Conservation (phyloP, 1,140 invertebrate genomes). For the Lutraria rhynchaena region DNA sequence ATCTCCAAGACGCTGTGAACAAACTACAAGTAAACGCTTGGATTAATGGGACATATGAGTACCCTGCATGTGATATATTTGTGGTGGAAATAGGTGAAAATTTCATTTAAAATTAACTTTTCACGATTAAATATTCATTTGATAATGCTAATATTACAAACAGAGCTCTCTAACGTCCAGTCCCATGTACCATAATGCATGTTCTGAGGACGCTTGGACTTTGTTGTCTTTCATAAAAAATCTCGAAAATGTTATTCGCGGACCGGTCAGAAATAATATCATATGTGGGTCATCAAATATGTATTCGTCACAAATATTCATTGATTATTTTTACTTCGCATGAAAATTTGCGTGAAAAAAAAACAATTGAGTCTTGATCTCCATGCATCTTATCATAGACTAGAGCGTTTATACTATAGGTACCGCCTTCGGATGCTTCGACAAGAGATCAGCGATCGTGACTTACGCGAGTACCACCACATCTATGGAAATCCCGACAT, state of each 20-base stretch:
- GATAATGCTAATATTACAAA: not conserved
- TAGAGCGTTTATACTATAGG: not conserved
- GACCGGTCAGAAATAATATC: too few relatives aligned
- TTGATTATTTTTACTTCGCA: too few relatives aligned
- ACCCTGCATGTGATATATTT: constrained; percentile 34
- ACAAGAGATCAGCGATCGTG: not conserved
- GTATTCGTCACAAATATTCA: too few relatives aligned
- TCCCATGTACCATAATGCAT: too few relatives aligned
- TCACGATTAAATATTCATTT: not conserved
- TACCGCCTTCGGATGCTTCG: constrained; percentile 21
- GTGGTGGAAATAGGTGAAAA: constrained; percentile 17
- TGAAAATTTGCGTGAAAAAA: too few relatives aligned
- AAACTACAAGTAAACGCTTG: constrained; percentile 17
- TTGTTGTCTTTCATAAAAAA: too few relatives aligned
- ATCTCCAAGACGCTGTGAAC: constrained; percentile 34
- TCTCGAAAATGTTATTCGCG: too few relatives aligned
- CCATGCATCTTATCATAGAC: not conserved
- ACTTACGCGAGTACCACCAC: not conserved
- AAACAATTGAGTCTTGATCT: too few relatives aligned
- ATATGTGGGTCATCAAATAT: too few relatives aligned
- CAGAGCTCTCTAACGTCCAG: not conserved
- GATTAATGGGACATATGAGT: constrained; percentile 42
- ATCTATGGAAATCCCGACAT: constrained; percentile 11
- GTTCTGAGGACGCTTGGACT: too few relatives aligned
- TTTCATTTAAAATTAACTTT: not conserved